Percentiles rank a stretch among this genome's conserved stretches.
These are phyloP conservation scores for Dasypus novemcinctus DNA, from an alignment of 2,113 vertebrate genomes.

Conservation along the genomic window DNA sequence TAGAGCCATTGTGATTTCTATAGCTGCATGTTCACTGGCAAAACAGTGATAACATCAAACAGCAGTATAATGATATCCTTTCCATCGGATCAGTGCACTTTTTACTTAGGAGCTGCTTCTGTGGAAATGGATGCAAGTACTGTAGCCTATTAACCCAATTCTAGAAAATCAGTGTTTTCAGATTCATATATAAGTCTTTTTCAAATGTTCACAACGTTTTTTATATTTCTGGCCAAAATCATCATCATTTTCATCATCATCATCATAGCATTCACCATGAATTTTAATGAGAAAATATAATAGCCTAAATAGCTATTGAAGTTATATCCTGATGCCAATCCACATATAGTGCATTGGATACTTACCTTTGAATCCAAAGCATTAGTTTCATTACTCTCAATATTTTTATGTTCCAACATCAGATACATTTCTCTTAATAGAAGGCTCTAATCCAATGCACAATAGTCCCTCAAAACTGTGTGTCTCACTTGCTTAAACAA, in stretches of 20 bases:
- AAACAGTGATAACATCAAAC: not conserved
- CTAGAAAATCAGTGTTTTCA: not conserved
- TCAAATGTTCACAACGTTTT: not conserved
- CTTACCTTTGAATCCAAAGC: not conserved
- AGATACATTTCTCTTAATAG: not conserved
- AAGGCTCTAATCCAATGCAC: not conserved
- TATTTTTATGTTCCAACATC: not conserved
- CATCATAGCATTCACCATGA: not conserved
- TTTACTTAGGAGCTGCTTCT: not conserved
- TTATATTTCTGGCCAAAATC: not conserved
- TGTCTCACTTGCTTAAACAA: too few relatives aligned
- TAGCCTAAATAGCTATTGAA: not conserved
- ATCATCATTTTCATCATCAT: too few relatives aligned
- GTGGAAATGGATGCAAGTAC: not conserved
- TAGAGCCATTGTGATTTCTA: conserved; percentile 31
- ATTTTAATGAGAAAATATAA: conserved; percentile 45
- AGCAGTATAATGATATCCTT: not conserved
- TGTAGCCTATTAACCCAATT: not conserved
- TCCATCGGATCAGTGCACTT: not conserved
- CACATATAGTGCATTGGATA: not conserved
- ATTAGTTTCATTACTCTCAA: not conserved
- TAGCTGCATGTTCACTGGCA: not conserved
- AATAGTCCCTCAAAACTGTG: not conserved
- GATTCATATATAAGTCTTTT: not conserved
- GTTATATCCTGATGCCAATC: not conserved